Percentiles rank a stretch among this genome's conserved stretches.
Conservation (phyloP, 1,140 invertebrate genomes). For the Dolichoris vasculosae region DNA sequence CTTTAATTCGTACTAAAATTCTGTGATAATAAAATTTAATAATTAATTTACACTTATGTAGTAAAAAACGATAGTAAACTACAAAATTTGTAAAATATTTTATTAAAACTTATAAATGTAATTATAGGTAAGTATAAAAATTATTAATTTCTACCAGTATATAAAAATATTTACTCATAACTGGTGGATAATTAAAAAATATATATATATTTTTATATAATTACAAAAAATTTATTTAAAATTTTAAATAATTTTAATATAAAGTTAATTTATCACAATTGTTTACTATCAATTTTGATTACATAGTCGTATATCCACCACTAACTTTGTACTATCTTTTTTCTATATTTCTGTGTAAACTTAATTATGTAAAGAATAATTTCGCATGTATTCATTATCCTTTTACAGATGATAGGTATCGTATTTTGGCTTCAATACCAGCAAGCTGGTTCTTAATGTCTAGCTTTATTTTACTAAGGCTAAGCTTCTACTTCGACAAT, state of each 20-base stretch:
- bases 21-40: slow-evolving; percentile 8
- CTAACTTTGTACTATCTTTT: neutral
- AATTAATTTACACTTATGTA: slow-evolving; percentile 17
- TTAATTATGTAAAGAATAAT: slow-evolving; percentile 25
- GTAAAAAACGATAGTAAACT: neutral
- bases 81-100: neutral
- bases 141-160: neutral
- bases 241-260: too few species aligned
- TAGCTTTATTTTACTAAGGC: slow-evolving; percentile 79
- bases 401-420: slow-evolving; percentile 83
- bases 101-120: neutral
- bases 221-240: too few species aligned
- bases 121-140: neutral
- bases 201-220: too few species aligned
- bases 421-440: slow-evolving; percentile 82
- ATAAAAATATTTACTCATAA: too few species aligned
- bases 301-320: neutral
- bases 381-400: slow-evolving; percentile 57
- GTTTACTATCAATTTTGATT: slow-evolving; percentile 26
- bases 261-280: too few species aligned
- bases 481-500: slow-evolving; percentile 67
- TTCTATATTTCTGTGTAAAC: neutral
- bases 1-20: slow-evolving; percentile 31
- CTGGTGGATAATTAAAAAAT: too few species aligned
- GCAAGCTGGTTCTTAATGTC: slow-evolving; percentile 79